phyloP scores from a whole-genome alignment of 2,888 invertebrate species.

The Erynnis tages region DNA sequence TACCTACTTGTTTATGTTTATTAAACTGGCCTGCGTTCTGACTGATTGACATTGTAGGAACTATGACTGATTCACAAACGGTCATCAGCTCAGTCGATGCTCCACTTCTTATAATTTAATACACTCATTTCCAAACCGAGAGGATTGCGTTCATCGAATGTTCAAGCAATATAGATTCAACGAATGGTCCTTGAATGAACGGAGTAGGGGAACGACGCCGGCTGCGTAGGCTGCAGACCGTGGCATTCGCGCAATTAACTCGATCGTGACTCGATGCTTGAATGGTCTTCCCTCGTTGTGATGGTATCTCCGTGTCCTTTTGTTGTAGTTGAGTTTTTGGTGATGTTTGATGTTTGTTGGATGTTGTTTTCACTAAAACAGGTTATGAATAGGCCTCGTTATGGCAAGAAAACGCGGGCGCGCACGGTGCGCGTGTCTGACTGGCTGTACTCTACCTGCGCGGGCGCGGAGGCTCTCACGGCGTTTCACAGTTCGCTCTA shows the following conservation, averaged over 20 bases:
- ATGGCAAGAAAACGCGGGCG: constrained; percentile 55
- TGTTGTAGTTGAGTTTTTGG: constrained; percentile 27
- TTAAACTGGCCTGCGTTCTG: constrained; percentile 73
- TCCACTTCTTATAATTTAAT: constrained; percentile 44
- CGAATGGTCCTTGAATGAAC: constrained; percentile 78
- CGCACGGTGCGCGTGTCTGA: constrained; percentile 64
- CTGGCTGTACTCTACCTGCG: constrained; percentile 54
- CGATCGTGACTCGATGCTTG: constrained; percentile 37
- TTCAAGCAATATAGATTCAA: constrained; percentile 68
- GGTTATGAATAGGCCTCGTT: constrained; percentile 44
- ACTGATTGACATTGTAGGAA: constrained; percentile 76
- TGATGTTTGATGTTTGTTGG: constrained; percentile 39
- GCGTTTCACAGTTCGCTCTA: constrained; percentile 63
- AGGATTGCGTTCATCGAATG: constrained; percentile 54
- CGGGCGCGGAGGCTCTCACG: constrained; percentile 59
- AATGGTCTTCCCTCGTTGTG: constrained; percentile 25
- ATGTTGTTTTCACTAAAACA: constrained; percentile 53
- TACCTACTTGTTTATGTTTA: constrained; percentile 78
- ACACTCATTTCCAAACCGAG: constrained; percentile 59
- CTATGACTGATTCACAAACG: constrained; percentile 44
- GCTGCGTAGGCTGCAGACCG: constrained; percentile 76
- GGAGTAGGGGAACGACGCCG: constrained; percentile 73
- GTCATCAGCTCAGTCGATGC: constrained; percentile 57
- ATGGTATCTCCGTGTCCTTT: constrained; percentile 26
- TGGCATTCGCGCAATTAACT: constrained; percentile 75